phyloP scores from a whole-genome alignment of 2,797 vertebrate genomes.

The Adelosebastes latens region DNA sequence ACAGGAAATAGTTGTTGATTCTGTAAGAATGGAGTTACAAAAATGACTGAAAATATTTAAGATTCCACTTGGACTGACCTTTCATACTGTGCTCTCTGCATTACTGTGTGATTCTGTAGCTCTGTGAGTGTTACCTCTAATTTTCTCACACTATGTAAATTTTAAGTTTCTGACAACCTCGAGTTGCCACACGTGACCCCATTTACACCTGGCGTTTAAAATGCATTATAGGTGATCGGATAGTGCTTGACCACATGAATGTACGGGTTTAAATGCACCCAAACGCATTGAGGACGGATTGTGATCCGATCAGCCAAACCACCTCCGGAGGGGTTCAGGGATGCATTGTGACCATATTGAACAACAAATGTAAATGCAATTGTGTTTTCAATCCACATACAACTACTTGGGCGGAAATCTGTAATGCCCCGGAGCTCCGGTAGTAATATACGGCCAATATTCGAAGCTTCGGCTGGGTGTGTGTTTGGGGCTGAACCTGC shows the following conservation, averaged over 20 bases:
- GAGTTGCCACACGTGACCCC: conserved; percentile 50
- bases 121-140: conserved; percentile 83
- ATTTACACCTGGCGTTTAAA: not conserved
- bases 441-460: too few relatives aligned
- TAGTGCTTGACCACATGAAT: not conserved
- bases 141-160: conserved; percentile 55
- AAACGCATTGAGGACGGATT: not conserved
- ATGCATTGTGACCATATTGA: too few relatives aligned
- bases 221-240: not conserved
- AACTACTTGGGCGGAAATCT: too few relatives aligned
- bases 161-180: conserved; percentile 44
- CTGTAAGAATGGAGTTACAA: not conserved
- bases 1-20: not conserved
- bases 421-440: too few relatives aligned
- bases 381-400: too few relatives aligned
- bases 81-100: conserved; percentile 74
- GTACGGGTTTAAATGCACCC: not conserved
- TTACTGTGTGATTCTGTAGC: conserved; percentile 80
- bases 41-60: conserved; percentile 30
- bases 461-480: too few relatives aligned
- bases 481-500: too few relatives aligned
- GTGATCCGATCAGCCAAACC: not conserved
- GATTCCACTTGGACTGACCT: conserved; percentile 70
- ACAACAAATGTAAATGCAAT: too few relatives aligned
- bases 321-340: not conserved